Conservation (phyloP, 1,140 invertebrate species). For the Oedothorax gibbosus region DNA sequence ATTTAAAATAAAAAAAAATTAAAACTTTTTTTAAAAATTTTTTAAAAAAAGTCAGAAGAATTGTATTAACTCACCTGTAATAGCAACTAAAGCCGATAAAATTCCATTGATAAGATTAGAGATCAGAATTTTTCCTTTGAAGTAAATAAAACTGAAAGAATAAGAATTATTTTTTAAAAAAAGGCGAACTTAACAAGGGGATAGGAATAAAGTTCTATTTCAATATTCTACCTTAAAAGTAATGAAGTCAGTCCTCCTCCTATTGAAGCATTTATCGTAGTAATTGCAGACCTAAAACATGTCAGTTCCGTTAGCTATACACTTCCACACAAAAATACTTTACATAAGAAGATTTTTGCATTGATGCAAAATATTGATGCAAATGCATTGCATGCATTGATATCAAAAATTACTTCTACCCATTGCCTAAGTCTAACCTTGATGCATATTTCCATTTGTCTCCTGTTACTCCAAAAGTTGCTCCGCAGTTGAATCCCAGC, state of each 20-base stretch:
- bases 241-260: conserved; percentile 57
- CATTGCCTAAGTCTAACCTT: conserved; percentile 66
- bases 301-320: too few species aligned
- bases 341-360: too few species aligned
- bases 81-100: conserved; percentile 84
- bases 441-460: conserved; percentile 88
- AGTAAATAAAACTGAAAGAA: conserved; percentile 8
- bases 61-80: conserved; percentile 76
- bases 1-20: too few species aligned
- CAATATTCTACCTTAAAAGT: conserved; percentile 62
- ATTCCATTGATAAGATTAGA: conserved; percentile 90
- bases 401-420: too few species aligned
- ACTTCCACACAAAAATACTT: too few species aligned
- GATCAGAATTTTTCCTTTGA: conserved; percentile 80
- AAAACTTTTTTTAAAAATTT: too few species aligned
- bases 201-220: not conserved
- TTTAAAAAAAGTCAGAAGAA: too few species aligned
- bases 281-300: conserved; percentile 60
- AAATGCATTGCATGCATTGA: too few species aligned
- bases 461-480: conserved; percentile 75
- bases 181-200: not conserved
- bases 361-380: too few species aligned
- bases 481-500: conserved; percentile 91
- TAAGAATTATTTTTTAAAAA: not conserved
- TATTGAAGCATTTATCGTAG: conserved; percentile 65